phyloP scores from a whole-genome alignment of 2,888 invertebrate genomes.

The Sacculina carcini region DNA sequence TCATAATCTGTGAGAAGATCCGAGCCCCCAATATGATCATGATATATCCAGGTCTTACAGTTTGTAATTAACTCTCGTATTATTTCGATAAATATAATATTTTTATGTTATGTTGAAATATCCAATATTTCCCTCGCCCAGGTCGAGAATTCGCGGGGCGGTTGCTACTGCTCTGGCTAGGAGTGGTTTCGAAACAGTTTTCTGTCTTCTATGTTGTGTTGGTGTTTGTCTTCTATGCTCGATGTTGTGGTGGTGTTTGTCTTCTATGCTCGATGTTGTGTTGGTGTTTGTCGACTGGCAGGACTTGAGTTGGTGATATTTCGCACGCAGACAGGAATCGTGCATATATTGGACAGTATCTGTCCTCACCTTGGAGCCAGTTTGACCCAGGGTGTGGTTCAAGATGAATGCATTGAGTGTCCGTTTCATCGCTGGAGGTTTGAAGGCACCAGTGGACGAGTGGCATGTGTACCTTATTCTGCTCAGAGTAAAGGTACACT shows the following conservation, averaged over 20 bases:
- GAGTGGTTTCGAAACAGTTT: too few species aligned
- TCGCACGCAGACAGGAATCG: constrained; percentile 30
- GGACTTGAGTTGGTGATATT: constrained; percentile 45
- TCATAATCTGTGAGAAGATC: too few species aligned
- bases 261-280: constrained; percentile 4
- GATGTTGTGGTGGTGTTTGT: constrained; percentile 9
- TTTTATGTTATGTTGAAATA: too few species aligned
- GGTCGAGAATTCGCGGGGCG: too few species aligned
- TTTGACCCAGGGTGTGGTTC: constrained; percentile 44
- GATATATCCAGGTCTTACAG: too few species aligned
- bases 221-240: constrained; percentile 1
- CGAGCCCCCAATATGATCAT: too few species aligned
- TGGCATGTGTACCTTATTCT: constrained; percentile 44
- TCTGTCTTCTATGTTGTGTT: constrained; percentile 9
- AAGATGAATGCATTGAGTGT: constrained; percentile 52
- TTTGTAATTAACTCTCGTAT: too few species aligned
- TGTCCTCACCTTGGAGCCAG: constrained; percentile 78
- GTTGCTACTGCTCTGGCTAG: too few species aligned
- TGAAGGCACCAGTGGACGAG: constrained; percentile 40
- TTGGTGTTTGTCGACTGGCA: constrained; percentile 17
- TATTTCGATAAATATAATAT: too few species aligned
- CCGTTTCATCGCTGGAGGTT: constrained; percentile 76
- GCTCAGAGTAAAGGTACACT: constrained; percentile 23
- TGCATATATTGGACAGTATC: constrained; percentile 50
- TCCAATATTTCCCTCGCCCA: too few species aligned